Base-by-base conservation (phyloP, 30 jellyfish, hydroid and myxozoan genomes). In the Cassiopea xamachana region DNA sequence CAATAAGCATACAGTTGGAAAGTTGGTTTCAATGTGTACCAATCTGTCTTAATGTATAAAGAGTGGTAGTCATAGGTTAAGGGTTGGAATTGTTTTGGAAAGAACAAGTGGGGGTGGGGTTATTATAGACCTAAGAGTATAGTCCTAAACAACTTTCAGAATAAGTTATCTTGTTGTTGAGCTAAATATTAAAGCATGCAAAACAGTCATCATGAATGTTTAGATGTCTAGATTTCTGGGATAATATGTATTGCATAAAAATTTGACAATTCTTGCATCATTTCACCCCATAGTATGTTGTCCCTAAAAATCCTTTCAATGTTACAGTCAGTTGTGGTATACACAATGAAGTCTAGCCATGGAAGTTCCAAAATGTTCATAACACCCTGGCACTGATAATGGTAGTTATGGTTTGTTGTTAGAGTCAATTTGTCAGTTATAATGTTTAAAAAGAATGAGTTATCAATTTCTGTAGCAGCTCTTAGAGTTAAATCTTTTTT, bases 371-470 rank as follows among this genome's bases (percentile, higher is more conserved):
- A 44, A 68, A 89, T 89, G 75, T 81, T 72, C 92, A 89, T 79
- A 8, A 58, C 75, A 8, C 96, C 92, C 62, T 89, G 96, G 79
- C 88, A 89, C 69, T 79, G 87, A 46, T 68, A 80, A 80, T 55
- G 73, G 46, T 79, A 89, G 46, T 44, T 46, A 49, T 89, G 92
- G 39, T 69, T 55, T 51, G 14, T 50, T 51, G 79, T 48, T 39
- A 89, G 87, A 55, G 80, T 89, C 75, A 43, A 71, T 16, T 71
- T 0, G 1, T 55, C 1, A 43, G 0, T 27, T 6, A 0, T 39
- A 8, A 16, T 7, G 50, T 78, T 48, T 3, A 49, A 6, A 27
- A 62, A 81, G 46, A 81, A 62, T 18, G 46, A 1, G 5, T 81
- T 81, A 39, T 81, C 90, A n/a, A 6, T 5, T 48, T 45, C 48